These are phyloP conservation scores for Nycticorax nycticorax DNA, from an alignment of 2,113 vertebrate species.

Conservation along the genomic window DNA sequence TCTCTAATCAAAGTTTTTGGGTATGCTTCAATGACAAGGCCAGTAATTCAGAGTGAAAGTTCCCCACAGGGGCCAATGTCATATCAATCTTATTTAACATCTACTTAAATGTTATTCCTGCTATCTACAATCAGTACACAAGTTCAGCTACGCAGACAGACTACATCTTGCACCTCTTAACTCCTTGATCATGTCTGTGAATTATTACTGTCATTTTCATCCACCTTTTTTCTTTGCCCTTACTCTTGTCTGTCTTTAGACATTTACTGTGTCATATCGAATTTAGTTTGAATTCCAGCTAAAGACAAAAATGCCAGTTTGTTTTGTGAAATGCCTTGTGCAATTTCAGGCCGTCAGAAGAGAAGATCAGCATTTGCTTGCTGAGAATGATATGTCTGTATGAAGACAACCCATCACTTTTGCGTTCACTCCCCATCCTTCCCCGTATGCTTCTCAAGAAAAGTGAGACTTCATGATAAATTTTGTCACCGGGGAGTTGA, in stretches of 20 bases:
- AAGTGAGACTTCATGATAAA: not conserved
- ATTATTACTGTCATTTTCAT: slow-evolving; percentile 35
- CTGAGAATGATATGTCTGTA: not conserved
- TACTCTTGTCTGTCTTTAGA: not conserved
- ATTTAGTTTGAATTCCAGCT: slow-evolving; percentile 9
- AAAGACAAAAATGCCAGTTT: not conserved
- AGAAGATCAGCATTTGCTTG: not conserved
- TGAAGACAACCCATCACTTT: not conserved
- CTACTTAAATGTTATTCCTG: slow-evolving; percentile 10
- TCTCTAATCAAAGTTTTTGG: slow-evolving; percentile 33
- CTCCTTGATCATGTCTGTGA: not conserved
- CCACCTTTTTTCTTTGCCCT: not conserved
- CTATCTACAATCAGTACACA: not conserved
- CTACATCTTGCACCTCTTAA: not conserved
- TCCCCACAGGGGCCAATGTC: not conserved
- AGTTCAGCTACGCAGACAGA: not conserved
- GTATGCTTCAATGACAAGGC: not conserved
- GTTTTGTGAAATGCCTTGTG: not conserved
- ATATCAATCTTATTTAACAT: slow-evolving; percentile 53
- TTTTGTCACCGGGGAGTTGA: not conserved
- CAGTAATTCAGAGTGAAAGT: slow-evolving; percentile 20
- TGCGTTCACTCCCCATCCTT: not conserved
- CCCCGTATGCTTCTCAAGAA: not conserved
- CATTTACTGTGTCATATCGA: not conserved
- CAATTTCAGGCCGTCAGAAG: not conserved